These are phyloP conservation scores for Eira barbara DNA, from an alignment of 2,113 vertebrate species.

Conservation along the genomic window DNA sequence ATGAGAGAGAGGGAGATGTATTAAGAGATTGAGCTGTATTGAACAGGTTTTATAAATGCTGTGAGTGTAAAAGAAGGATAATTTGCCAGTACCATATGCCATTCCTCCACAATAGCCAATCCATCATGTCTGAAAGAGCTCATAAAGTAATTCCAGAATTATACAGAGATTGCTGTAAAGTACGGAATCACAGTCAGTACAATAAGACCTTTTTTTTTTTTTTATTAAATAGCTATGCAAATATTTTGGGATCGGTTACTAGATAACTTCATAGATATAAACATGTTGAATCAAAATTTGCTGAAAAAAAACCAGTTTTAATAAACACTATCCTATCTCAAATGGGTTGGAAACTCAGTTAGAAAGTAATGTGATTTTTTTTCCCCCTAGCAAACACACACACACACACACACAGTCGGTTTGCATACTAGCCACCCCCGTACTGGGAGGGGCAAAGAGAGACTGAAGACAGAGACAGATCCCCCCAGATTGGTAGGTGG, in stretches of 20 bases:
- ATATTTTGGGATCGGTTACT: conserved; percentile 66
- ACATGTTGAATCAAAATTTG: conserved; percentile 57
- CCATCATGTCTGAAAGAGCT: conserved; percentile 47
- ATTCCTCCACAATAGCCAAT: conserved; percentile 34
- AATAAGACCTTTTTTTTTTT: conserved; percentile 72
- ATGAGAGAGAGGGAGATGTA: neutral
- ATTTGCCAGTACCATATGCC: neutral
- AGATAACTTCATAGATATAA: conserved; percentile 66
- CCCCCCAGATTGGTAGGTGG: neutral
- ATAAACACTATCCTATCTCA: conserved; percentile 43
- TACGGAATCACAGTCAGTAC: neutral
- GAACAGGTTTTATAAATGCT: conserved; percentile 54
- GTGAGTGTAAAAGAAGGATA: conserved; percentile 36
- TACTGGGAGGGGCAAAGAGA: neutral
- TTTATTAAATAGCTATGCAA: conserved; percentile 70
- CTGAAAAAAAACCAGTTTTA: conserved; percentile 55
- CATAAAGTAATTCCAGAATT: conserved; percentile 65
- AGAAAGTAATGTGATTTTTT: neutral
- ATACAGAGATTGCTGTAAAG: conserved; percentile 55
- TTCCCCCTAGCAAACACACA: neutral
- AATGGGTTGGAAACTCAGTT: neutral
- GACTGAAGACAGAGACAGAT: neutral
- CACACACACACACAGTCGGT: neutral
- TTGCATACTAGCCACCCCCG: neutral
- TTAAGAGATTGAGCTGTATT: conserved; percentile 27